These are phyloP conservation scores for Alethe castanea DNA, from an alignment of 2,113 vertebrate genomes.

Conservation along the genomic window DNA sequence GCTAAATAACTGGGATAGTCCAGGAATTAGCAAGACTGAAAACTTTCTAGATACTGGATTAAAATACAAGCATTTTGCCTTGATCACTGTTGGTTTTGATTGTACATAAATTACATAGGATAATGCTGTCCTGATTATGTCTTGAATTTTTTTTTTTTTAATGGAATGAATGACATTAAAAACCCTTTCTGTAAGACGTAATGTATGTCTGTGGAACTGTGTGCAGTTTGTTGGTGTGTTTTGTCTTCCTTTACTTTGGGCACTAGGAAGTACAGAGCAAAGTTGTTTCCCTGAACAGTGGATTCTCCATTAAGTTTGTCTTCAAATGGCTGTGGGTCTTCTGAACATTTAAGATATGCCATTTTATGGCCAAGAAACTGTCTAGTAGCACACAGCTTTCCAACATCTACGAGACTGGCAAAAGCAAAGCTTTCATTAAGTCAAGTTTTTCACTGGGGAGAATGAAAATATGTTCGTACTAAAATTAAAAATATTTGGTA, in stretches of 20 bases:
- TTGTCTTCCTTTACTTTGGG: neutral
- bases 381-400: neutral
- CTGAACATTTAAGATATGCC: neutral
- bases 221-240: neutral
- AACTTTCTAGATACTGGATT: neutral
- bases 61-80: neutral
- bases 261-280: neutral
- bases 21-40: neutral
- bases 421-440: neutral
- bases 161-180: neutral
- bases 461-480: neutral
- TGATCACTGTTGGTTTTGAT: neutral
- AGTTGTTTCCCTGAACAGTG: fast-evolving
- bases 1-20: neutral
- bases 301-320: neutral
- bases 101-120: neutral
- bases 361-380: neutral
- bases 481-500: too few species aligned
- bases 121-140: neutral
- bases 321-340: neutral
- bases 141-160: neutral
- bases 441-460: neutral
- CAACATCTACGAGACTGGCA: neutral
- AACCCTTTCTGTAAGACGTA: neutral
- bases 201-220: neutral